Evolutionary conservation across 1,140 invertebrate species (phyloP), one percentile per base, ranked within the genome.

Genomic region (Pogonomyrmex barbatus): DNA sequence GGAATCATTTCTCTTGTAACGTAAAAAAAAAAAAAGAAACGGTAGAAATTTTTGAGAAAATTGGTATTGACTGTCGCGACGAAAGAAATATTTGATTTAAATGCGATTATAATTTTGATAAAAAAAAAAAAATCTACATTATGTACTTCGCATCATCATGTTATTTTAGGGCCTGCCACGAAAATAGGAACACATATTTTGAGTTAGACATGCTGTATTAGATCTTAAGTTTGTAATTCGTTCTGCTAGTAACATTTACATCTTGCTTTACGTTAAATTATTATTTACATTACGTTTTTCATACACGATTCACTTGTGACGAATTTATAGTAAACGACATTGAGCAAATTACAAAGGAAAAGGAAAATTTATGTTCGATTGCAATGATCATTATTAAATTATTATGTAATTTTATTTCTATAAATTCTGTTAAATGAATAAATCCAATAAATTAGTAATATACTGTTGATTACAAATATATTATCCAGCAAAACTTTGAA

Each of bases 121-220:
- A 24, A 24, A 24, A 24, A 24, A 24, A 24, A 5, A 71, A 10
- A 60, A 47, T 36, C 10, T 63, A 30, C 14, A 39, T 82, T n/a
- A 63, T 71, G 10, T 84, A 39, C 77, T 12, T 50, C 52, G 30
- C n/a, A 63, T 86, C 71, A 62, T 76, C 56, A 52, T 24, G 14
- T 89, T 82, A 62, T 70, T 87, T 85, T 82, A 91, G 83, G 87
- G 88, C 86, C 89, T 90, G 90, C 87, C 81, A 88, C 68, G 50
- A 89, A 85, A 85, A 75, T 85, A 45, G 56, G 87, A 93, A 91
- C 94, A 94, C 93, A 94, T 94, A 94, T 94, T 94, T 94, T 93
- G 89, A 94, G 93, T 94, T 94, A 92, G 91, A 93, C 90, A 56
- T 71, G 71, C 36, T 36, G 14, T 33, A 42, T 78, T 79, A 79